Percentiles rank a stretch among this genome's conserved stretches.
Conservation (phyloP, 2,797 vertebrate species). For the Xiphophorus birchmanni region DNA sequence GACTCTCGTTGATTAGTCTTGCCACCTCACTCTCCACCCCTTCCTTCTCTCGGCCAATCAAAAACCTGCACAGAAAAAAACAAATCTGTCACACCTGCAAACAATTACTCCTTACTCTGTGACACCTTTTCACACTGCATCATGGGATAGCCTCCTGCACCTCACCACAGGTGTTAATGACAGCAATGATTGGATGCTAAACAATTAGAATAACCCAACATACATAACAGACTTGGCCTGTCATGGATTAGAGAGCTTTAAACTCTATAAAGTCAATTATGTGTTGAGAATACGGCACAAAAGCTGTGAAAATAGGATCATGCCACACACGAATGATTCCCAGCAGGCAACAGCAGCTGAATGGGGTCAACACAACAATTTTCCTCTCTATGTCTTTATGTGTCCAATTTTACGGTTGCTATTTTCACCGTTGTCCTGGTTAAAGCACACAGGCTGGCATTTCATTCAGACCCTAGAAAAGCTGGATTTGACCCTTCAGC, state of each 20-base stretch:
- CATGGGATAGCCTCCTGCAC: not conserved
- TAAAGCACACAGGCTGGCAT: not conserved
- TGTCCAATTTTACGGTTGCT: not conserved
- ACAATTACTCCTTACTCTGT: not conserved
- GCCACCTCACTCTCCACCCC: constrained; percentile 92
- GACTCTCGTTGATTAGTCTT: constrained; percentile 89
- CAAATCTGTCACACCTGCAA: constrained; percentile 13
- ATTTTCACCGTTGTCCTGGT: not conserved
- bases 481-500: not conserved
- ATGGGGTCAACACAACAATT: not conserved
- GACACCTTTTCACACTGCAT: not conserved
- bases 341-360: too few relatives aligned
- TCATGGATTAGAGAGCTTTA: not conserved
- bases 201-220: not conserved
- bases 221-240: not conserved
- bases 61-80: constrained; percentile 80
- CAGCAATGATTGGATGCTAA: not conserved
- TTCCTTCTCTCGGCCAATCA: constrained; percentile 91
- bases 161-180: not conserved
- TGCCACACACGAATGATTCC: not conserved
- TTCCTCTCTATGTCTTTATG: not conserved
- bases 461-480: not conserved
- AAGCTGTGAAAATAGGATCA: not conserved
- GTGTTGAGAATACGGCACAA: not conserved
- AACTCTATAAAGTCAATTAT: not conserved